phyloP scores from a whole-genome alignment of 2,797 vertebrate genomes.

The Macropodus opercularis region DNA sequence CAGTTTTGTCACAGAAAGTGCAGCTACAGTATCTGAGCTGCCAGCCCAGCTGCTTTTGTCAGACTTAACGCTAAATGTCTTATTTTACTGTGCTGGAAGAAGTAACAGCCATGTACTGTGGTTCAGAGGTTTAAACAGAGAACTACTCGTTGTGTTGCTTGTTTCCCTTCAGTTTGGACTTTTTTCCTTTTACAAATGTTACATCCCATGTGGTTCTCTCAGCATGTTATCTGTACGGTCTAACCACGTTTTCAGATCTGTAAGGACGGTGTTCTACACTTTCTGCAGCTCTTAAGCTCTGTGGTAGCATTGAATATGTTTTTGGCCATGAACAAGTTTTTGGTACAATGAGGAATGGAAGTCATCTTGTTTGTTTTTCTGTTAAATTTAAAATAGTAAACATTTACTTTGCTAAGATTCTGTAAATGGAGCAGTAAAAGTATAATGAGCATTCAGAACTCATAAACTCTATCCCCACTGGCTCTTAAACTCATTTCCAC shows the following conservation, averaged over 20 bases:
- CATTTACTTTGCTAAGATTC: conserved; percentile 25
- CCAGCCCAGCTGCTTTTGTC: conserved; percentile 39
- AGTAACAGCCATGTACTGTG: conserved; percentile 16
- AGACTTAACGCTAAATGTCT: conserved; percentile 44
- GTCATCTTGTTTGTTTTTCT: background rate
- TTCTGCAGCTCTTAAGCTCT: too few species aligned
- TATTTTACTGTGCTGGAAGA: conserved; percentile 45
- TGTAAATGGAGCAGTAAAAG: conserved; percentile 42
- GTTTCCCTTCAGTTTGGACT: background rate
- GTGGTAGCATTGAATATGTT: too few species aligned
- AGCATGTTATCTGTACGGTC: too few species aligned
- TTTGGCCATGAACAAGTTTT: too few species aligned
- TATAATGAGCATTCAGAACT: conserved; percentile 38
- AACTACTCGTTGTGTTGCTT: conserved; percentile 8
- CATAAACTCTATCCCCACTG: conserved; percentile 19
- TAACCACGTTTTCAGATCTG: too few species aligned
- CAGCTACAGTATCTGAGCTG: conserved; percentile 48
- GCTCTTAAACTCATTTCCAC: conserved; percentile 37
- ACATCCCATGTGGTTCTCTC: too few species aligned
- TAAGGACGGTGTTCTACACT: too few species aligned
- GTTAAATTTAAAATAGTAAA: conserved; percentile 5
- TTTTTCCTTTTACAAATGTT: background rate
- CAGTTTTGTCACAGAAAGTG: conserved; percentile 44
- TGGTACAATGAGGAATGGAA: too few species aligned
- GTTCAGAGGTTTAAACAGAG: too few species aligned